A percentile compares a stretch with the other conserved stretches of the same genome.
Evolutionary conservation across 2,113 vertebrate species (phyloP).

Genomic region (Leptobrachium ailaonicum): DNA sequence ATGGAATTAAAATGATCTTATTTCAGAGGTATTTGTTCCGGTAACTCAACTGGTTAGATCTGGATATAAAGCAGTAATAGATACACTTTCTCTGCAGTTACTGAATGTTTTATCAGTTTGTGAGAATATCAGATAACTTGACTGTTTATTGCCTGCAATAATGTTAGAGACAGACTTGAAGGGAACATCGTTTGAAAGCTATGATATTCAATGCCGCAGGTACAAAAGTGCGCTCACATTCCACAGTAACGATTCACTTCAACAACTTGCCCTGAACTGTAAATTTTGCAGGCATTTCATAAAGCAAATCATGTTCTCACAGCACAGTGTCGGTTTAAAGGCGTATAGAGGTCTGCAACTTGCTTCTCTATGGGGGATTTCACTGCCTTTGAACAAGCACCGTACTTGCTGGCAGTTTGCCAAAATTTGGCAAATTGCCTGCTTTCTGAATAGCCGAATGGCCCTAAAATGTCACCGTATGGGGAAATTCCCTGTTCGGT

Average conservation of each 20-base stretch:
- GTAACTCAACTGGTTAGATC: too few species aligned
- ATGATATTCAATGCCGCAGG: background rate
- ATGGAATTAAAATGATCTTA: too few species aligned
- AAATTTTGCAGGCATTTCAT: background rate
- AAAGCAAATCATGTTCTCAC: background rate
- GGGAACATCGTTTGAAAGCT: background rate
- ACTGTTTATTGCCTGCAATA: background rate
- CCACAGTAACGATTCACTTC: background rate
- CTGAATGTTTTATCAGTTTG: background rate
- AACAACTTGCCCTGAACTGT: background rate
- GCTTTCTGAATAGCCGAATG: too few species aligned
- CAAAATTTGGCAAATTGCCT: too few species aligned
- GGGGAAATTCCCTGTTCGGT: too few species aligned
- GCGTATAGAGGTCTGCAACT: background rate
- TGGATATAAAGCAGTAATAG: too few species aligned
- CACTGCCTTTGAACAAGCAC: too few species aligned
- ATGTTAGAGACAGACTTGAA: background rate
- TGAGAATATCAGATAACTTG: background rate
- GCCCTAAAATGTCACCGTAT: too few species aligned
- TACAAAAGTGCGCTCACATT: slow-evolving; percentile 1
- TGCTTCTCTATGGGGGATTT: background rate
- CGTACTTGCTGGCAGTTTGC: too few species aligned
- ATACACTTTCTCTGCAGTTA: background rate
- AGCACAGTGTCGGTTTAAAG: too few species aligned
- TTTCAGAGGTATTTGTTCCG: too few species aligned